Evolutionary conservation across 2,888 invertebrate species (phyloP).

Genomic region (Stictocephala bisonia): DNA sequence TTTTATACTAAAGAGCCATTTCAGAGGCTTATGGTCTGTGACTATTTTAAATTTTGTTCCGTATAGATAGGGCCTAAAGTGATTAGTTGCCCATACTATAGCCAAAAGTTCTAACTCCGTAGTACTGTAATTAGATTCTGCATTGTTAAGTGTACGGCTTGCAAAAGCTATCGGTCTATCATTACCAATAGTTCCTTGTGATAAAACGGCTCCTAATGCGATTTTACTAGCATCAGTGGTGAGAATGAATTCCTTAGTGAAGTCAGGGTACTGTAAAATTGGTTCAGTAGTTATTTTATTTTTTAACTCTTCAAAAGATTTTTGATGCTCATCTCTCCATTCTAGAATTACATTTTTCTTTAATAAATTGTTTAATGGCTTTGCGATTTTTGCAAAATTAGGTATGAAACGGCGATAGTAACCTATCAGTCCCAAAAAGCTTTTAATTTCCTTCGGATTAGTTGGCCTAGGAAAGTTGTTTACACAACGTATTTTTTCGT

Average conservation of each 20-base stretch:
- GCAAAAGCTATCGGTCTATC: slow-evolving; percentile 32
- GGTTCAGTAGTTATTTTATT: neutral
- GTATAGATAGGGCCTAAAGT: slow-evolving; percentile 8
- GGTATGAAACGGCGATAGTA: slow-evolving; percentile 28
- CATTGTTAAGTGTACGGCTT: neutral
- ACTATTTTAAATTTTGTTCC: slow-evolving; percentile 18
- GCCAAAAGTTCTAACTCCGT: slow-evolving; percentile 27
- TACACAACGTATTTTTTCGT: slow-evolving; percentile 11
- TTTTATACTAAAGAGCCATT: slow-evolving; percentile 10
- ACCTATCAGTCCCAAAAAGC: neutral
- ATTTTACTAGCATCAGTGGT: slow-evolving; percentile 21
- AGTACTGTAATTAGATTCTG: neutral
- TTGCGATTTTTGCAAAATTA: slow-evolving; percentile 14
- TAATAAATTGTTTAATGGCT: slow-evolving; percentile 9
- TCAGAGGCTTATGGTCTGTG: slow-evolving; percentile 17
- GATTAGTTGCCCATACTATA: slow-evolving; percentile 1
- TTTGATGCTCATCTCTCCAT: neutral
- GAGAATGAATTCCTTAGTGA: neutral
- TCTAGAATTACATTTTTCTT: neutral
- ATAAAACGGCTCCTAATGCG: slow-evolving; percentile 19
- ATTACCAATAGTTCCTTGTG: neutral
- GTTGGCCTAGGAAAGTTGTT: slow-evolving; percentile 5
- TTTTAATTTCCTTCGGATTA: neutral
- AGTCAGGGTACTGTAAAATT: slow-evolving; percentile 2
- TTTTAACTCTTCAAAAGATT: slow-evolving; percentile 14